phyloP scores from a whole-genome alignment of 2,113 vertebrate genomes.

The Erythrolamprus reginae region DNA sequence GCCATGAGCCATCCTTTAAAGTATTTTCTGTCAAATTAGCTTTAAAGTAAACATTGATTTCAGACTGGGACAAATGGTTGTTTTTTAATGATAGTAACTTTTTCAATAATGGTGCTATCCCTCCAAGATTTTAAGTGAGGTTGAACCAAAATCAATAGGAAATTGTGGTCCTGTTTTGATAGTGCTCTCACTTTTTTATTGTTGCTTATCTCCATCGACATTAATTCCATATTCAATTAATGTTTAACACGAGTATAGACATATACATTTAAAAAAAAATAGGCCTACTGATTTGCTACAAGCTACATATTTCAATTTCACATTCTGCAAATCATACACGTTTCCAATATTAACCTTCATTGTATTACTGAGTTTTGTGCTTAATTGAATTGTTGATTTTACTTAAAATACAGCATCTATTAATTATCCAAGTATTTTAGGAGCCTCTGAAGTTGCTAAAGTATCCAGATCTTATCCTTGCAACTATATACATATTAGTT shows the following conservation, averaged over 20 bases:
- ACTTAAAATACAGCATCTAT: not conserved
- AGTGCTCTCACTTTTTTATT: not conserved
- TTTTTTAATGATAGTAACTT: conserved; percentile 40
- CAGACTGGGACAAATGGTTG: conserved; percentile 58
- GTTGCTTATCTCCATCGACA: not conserved
- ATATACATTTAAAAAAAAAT: not conserved
- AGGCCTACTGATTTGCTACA: not conserved
- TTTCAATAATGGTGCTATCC: conserved; percentile 52
- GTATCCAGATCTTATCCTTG: not conserved
- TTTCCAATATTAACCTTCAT: not conserved
- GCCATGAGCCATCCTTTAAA: not conserved
- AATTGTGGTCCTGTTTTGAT: not conserved
- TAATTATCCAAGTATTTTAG: not conserved
- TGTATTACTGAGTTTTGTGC: not conserved
- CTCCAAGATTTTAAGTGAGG: conserved; percentile 18
- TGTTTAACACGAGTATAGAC: not conserved
- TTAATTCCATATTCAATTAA: not conserved
- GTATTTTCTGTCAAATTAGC: conserved; percentile 65
- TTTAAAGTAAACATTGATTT: conserved; percentile 63
- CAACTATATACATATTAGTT: not conserved
- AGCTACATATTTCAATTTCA: not conserved
- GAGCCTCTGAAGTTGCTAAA: not conserved
- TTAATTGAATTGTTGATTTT: not conserved
- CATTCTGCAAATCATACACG: not conserved
- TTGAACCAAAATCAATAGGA: not conserved